Evolutionary conservation across 2,888 invertebrate species (phyloP), one percentile per base, ranked within the genome.

Genomic region (Galerucella calmariensis): DNA sequence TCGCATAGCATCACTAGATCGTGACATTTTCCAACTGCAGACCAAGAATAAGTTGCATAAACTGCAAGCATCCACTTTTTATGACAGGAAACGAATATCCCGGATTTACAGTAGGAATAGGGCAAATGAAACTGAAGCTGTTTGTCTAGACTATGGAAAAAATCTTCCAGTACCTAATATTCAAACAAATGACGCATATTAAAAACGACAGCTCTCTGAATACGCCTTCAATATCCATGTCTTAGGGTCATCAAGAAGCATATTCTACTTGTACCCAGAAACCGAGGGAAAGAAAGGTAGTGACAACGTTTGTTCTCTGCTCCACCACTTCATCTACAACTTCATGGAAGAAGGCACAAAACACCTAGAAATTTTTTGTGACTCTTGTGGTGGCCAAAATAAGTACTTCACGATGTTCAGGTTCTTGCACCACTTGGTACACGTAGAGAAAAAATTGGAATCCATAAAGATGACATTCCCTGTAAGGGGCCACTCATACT

Each of bases 361-460:
- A 63, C 63, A 79, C 53, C 65, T 82, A 59, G 59, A 73, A 72
- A 79, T 81, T 82, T 82, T 76, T 82, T 35, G 80, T 76, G 80
- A 81, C 76, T 81, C 79, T 16, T 80, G 79, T 61, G 80, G 77
- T 48, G 80, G 80, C 16, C 80, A 81, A 76, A 82, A 81, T 72
- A 82, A 82, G 77, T 83, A 81, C 67, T 81, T 67, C 72, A 81
- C 81, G 9, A 65, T 82, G 68, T 75, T 82, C 65, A 73, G 79
- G 48, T 81, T 79, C 59, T 71, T 83, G 35, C 80, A 83, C 74
- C 74, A 79, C 63, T 27, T 82, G 56, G 80, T 83, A 16, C 79
- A 81, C 59, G n/a, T 20, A 9, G 46, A 73, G 66, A 78, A 80
- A 68, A 73, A 72, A 44, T 59, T 82, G 6, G 81, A 83, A 62